Base-by-base conservation (phyloP, 2,888 invertebrate genomes). In the Pterostichus madidus region DNA sequence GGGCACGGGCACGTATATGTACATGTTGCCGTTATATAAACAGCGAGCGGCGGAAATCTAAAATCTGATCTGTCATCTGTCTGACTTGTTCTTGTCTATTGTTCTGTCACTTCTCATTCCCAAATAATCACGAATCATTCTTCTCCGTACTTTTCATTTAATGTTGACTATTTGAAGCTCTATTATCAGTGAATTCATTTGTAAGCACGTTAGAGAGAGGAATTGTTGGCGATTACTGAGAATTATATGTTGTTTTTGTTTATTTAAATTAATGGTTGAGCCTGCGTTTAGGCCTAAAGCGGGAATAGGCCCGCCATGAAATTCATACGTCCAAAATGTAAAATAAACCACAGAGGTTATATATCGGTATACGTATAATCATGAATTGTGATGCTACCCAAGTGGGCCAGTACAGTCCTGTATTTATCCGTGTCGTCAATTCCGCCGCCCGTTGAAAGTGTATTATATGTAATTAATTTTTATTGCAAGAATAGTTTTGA, bases 361-460 rank as follows among this genome's bases (percentile, higher is more conserved):
- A 31, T 77, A 15, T 56, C 56, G 39, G 15, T 56, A 53, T 56
- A 56, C 53, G 35, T 77, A 56, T 78, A 78, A 24, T 53, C 39
- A 59, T 59, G 46, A n/a, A 56, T 35, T 75, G 75, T 75, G 75
- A 75, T 75, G 49, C 10, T 31, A 75, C 3, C 49, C 31, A 75
- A 17, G 75, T 56, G 35, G 35, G 61, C 35, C 78, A n/a, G 11
- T 44, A 24, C 39, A 24, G 46, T 61, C 56, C 56, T 35, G 46
- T 59, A 61, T 77, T 35, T 56, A 39, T 52, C 76, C 76, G 59
- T 77, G 56, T 75, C 52, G 52, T 52, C 46, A 79, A 71, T 71
- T 80, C 80, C 80, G 71, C 71, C 80, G 71, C 80, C 71, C 71
- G 71, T 80, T 80, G 35, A n/a, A 80, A 53, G 39, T 80, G 52